A percentile compares a stretch with the other conserved stretches of the same genome.
These are phyloP conservation scores for Loris lydekkerianus DNA, from an alignment of 2,797 vertebrate species.

Conservation along the genomic window DNA sequence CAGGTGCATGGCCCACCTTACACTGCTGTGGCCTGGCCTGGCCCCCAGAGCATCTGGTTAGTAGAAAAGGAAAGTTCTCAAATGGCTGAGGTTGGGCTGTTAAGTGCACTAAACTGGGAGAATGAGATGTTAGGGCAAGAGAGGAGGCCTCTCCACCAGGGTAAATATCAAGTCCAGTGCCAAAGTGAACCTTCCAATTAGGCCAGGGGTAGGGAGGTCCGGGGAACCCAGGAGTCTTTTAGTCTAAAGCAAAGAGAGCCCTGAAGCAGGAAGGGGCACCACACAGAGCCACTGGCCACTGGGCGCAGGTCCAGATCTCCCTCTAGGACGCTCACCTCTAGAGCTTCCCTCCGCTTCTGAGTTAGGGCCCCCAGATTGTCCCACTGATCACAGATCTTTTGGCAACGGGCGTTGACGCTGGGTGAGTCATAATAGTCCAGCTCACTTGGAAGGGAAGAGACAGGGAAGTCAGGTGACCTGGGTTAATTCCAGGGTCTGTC, in stretches of 20 bases:
- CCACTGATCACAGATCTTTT: conserved; percentile 99
- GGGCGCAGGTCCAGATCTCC: background rate
- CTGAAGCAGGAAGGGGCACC: background rate
- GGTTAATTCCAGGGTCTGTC: background rate
- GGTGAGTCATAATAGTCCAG: conserved; percentile 99
- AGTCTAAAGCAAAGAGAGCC: conserved; percentile 7
- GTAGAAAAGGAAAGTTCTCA: background rate
- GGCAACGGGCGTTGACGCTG: conserved; percentile 97
- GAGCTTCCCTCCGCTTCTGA: conserved; percentile 96
- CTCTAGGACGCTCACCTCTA: conserved; percentile 92
- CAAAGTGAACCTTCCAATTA: background rate
- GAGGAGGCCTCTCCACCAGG: background rate
- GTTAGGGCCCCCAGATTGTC: conserved; percentile 95
- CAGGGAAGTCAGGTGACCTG: background rate
- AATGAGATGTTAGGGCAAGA: background rate
- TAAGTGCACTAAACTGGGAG: background rate
- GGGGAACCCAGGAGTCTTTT: background rate
- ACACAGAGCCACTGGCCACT: background rate
- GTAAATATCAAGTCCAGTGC: background rate
- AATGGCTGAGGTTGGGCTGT: background rate
- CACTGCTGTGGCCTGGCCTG: background rate
- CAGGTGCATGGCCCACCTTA: background rate
- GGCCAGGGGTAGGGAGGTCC: background rate
- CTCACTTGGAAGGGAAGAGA: conserved; percentile 91
- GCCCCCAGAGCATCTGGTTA: background rate